A percentile compares a stretch with the other conserved stretches of the same genome.
Evolutionary conservation across 2,797 vertebrate genomes (phyloP).

Genomic region (Phoeniculus purpureus): DNA sequence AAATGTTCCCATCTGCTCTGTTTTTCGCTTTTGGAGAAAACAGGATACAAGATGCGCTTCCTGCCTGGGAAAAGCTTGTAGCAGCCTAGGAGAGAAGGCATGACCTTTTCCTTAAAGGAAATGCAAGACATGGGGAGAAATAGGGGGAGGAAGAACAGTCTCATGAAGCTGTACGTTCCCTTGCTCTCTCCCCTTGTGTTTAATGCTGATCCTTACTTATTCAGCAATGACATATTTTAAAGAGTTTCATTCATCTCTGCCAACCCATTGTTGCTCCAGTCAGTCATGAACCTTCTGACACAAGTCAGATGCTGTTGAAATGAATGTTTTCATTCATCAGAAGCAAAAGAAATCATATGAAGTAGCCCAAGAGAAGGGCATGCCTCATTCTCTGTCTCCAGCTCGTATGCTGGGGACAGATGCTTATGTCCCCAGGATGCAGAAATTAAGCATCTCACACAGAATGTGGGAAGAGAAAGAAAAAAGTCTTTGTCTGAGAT

Average conservation of each 20-base stretch:
- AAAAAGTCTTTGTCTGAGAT: not conserved
- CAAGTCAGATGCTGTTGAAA: slow-evolving; percentile 44
- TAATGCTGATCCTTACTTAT: slow-evolving; percentile 3
- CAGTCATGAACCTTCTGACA: slow-evolving; percentile 31
- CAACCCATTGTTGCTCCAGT: slow-evolving; percentile 3
- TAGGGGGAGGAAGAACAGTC: not conserved
- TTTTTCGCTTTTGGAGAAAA: not conserved
- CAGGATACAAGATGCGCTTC: slow-evolving; percentile 39
- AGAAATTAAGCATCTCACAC: slow-evolving; percentile 14
- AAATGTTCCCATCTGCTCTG: not conserved
- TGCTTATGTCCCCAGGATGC: not conserved
- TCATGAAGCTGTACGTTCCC: not conserved
- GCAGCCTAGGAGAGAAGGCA: not conserved
- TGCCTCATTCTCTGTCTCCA: not conserved
- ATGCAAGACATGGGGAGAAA: not conserved
- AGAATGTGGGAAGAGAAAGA: not conserved
- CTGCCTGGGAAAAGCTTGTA: slow-evolving; percentile 6
- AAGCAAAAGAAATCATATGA: slow-evolving; percentile 1
- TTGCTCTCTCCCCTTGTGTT: not conserved
- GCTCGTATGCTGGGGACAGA: no score
- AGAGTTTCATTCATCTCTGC: not conserved
- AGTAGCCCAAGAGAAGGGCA: not conserved
- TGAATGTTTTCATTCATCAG: slow-evolving; percentile 51
- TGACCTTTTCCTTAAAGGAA: slow-evolving; percentile 34
- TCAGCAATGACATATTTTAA: not conserved